Evolutionary conservation across 2,888 invertebrate genomes (phyloP).

Genomic region (Dolomedes plantarius): DNA sequence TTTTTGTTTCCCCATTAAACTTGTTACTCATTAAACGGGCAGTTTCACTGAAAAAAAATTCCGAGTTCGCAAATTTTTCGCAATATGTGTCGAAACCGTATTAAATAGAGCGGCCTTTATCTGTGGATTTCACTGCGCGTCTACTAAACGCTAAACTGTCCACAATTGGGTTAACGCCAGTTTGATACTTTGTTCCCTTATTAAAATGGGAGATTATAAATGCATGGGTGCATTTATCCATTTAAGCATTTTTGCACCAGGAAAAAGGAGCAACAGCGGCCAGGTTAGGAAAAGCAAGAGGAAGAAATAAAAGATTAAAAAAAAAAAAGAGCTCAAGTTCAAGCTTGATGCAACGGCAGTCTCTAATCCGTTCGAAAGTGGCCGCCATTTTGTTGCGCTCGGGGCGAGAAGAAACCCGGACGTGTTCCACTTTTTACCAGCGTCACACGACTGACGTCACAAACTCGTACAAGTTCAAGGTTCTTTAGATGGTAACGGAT

Average conservation of each 20-base stretch:
- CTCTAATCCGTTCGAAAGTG: conserved; percentile 4
- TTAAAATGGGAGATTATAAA: neutral
- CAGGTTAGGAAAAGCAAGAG: neutral
- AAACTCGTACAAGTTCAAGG: conserved; percentile 39
- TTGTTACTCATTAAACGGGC: too few species aligned
- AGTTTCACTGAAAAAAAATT: too few species aligned
- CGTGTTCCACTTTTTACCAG: conserved; percentile 30
- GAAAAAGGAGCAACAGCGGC: neutral
- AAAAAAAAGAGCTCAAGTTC: neutral
- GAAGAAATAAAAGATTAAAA: too few species aligned
- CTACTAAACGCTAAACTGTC: neutral
- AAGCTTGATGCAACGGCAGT: neutral
- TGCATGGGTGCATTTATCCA: neutral
- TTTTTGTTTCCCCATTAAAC: too few species aligned
- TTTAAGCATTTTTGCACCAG: neutral
- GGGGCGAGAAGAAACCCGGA: conserved; percentile 30
- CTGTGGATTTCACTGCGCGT: neutral
- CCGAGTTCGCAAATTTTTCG: too few species aligned
- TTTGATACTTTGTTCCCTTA: neutral
- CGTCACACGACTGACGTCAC: conserved; percentile 7
- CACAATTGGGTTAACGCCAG: conserved; percentile 9
- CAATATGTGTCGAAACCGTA: too few species aligned
- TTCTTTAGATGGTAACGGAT: neutral
- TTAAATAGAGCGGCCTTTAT: neutral
- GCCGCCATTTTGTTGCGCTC: neutral